Conservation (phyloP, 1,140 invertebrate species). For the Penaeus vannamei region DNA sequence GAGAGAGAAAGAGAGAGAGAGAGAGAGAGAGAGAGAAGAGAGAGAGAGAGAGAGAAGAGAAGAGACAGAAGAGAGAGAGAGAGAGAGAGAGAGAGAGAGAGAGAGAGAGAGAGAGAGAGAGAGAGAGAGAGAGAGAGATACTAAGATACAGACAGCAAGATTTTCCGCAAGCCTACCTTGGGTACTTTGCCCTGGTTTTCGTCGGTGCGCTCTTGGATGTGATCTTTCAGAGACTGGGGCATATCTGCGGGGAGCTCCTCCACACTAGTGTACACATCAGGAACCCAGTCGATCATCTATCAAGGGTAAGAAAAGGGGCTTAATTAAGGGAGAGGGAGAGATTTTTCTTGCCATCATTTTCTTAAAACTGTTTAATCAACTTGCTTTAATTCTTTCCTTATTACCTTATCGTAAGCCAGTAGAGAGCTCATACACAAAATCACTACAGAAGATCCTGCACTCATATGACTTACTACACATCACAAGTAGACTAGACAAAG, state of each 20-base stretch:
- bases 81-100: neutral
- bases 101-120: neutral
- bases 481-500: too few species aligned
- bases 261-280: constrained; percentile 76
- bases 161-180: constrained; percentile 35
- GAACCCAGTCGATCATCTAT: constrained; percentile 87
- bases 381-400: neutral
- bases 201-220: constrained; percentile 75
- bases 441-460: too few species aligned
- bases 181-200: constrained; percentile 50
- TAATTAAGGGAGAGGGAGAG: too few species aligned
- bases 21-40: neutral
- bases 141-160: neutral
- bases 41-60: neutral
- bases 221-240: constrained; percentile 82
- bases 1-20: neutral
- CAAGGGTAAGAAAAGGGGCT: too few species aligned
- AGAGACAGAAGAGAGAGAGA: neutral
- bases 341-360: neutral
- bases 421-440: too few species aligned
- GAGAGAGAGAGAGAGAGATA: neutral
- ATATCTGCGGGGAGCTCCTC: constrained; percentile 79
- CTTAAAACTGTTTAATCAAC: too few species aligned
- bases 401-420: too few species aligned
- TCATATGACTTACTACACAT: too few species aligned